phyloP scores from a whole-genome alignment of 2,113 vertebrate species.

The Tympanuchus pallidicinctus region DNA sequence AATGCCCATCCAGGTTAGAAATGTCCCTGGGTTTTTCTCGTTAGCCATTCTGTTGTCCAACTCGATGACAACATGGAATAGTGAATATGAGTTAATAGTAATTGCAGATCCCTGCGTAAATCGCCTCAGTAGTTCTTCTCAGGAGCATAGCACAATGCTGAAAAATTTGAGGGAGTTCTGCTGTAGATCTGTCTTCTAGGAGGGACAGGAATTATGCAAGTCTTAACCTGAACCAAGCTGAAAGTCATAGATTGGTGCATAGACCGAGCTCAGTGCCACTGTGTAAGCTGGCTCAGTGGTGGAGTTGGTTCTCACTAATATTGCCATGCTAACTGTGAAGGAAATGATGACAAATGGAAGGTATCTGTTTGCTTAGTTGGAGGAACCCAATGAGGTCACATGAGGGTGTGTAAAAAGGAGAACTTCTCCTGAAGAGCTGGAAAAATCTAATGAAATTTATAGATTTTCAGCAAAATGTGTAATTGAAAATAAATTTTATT shows the following conservation, averaged over 20 bases:
- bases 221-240: neutral
- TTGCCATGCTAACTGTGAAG: neutral
- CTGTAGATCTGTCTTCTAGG: neutral
- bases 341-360: neutral
- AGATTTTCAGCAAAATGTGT: neutral
- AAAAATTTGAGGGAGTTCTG: neutral
- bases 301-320: rapidly evolving
- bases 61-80: neutral
- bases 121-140: neutral
- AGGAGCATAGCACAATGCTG: neutral
- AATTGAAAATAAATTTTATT: neutral
- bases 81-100: neutral
- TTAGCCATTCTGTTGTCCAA: neutral
- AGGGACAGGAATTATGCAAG: neutral
- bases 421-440: neutral
- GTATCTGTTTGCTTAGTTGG: neutral
- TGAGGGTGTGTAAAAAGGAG: neutral
- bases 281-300: neutral
- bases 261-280: rapidly evolving
- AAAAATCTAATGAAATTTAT: neutral
- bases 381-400: rapidly evolving
- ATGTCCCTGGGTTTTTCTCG: rapidly evolving
- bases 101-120: neutral
- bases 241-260: neutral
- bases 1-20: neutral